Evolutionary conservation across 1,140 invertebrate genomes (phyloP).

Genomic region (Orussus abietinus): DNA sequence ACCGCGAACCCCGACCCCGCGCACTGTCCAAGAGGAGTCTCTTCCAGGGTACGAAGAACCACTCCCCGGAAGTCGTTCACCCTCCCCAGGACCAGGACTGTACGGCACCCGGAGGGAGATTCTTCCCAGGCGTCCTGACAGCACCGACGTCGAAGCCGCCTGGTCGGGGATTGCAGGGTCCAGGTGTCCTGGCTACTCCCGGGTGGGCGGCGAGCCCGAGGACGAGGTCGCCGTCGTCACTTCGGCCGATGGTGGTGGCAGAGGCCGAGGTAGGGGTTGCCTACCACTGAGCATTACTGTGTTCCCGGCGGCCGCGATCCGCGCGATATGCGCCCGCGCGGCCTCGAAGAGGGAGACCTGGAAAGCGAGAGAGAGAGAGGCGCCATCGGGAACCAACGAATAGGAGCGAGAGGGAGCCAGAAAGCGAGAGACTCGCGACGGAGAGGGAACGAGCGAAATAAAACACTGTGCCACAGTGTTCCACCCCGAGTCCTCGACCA

Average conservation of each 20-base stretch:
- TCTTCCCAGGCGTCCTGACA: too few relatives aligned
- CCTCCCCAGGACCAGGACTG: too few relatives aligned
- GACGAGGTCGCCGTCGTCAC: conserved; percentile 5
- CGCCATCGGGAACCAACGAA: conserved; percentile 12
- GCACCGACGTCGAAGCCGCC: too few relatives aligned
- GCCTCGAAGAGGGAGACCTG: conserved; percentile 1
- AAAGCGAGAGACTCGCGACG: conserved; percentile 2
- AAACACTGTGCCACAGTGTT: conserved; percentile 51
- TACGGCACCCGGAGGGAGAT: too few relatives aligned
- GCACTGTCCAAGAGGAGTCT: too few relatives aligned
- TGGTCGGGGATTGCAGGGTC: too few relatives aligned
- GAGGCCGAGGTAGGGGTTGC: conserved; percentile 9
- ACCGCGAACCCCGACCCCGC: too few relatives aligned
- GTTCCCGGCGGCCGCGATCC: too few relatives aligned
- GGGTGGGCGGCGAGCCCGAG: conserved; percentile 8
- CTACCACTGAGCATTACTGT: too few relatives aligned
- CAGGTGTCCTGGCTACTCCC: conserved; percentile 8
- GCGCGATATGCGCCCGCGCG: too few relatives aligned
- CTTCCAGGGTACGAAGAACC: too few relatives aligned
- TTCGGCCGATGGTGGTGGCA: conserved; percentile 10
- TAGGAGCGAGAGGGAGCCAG: conserved; percentile 15
- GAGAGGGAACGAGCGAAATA: conserved; percentile 40
- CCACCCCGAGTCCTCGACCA: conserved; percentile 39
- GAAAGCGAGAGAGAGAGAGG: conserved; percentile 10
- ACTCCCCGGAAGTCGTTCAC: too few relatives aligned